Conservation (phyloP, 1,140 invertebrate genomes). For the Temnothorax curvispinosus region DNA sequence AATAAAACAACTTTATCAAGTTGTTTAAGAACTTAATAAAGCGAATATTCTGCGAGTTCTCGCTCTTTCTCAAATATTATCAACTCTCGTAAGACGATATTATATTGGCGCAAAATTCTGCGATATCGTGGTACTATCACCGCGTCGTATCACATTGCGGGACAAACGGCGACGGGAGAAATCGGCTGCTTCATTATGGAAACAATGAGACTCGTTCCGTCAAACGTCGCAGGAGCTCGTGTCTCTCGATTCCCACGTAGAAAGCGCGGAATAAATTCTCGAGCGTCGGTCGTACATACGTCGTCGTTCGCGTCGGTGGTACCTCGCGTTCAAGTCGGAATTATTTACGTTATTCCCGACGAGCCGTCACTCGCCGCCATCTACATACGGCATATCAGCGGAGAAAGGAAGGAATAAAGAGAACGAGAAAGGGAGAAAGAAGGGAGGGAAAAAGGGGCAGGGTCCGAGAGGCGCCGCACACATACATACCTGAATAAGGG, state of each 20-base stretch:
- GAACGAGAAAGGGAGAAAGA: background rate
- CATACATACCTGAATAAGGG: slow-evolving; percentile 23
- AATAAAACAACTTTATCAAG: background rate
- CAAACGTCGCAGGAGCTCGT: slow-evolving; percentile 24
- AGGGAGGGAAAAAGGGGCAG: background rate
- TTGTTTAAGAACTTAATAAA: background rate
- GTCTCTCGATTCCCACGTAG: slow-evolving; percentile 37
- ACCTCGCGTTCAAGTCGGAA: slow-evolving; percentile 27
- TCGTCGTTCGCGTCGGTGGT: slow-evolving; percentile 30
- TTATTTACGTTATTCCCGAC: slow-evolving; percentile 56
- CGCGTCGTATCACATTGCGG: background rate
- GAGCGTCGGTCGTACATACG: slow-evolving; percentile 5
- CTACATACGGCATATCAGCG: slow-evolving; percentile 1
- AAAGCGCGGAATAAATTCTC: slow-evolving; percentile 55
- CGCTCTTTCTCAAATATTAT: background rate
- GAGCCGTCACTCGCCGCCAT: slow-evolving; percentile 35
- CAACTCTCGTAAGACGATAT: background rate
- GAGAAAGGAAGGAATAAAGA: slow-evolving; percentile 49
- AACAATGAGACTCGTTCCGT: slow-evolving; percentile 34
- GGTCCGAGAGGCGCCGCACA: background rate
- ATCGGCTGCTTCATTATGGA: slow-evolving; percentile 41
- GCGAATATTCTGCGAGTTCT: background rate
- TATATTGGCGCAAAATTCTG: background rate
- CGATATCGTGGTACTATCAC: background rate
- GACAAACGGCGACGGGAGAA: slow-evolving; percentile 26